phyloP scores from a whole-genome alignment of 1,140 invertebrate species.

The Drosophila micromelanica region DNA sequence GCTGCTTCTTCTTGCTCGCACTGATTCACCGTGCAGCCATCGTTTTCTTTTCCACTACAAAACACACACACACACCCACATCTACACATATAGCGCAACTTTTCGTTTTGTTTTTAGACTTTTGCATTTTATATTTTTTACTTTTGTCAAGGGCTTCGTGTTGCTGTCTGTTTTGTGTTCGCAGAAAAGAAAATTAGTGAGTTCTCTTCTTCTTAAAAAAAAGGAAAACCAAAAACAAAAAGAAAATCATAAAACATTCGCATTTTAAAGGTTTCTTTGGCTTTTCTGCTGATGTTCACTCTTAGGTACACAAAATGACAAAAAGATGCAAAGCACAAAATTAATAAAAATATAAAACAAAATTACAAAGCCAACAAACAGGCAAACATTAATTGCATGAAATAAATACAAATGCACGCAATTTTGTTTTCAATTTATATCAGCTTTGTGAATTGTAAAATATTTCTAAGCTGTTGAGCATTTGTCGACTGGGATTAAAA shows the following conservation, averaged over 20 bases:
- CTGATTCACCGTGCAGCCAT: conserved; percentile 77
- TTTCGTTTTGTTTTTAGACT: conserved; percentile 55
- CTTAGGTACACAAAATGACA: conserved; percentile 68
- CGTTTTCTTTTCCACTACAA: conserved; percentile 76
- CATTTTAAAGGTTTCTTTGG: conserved; percentile 11
- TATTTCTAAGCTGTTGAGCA: background rate
- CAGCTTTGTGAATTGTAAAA: background rate
- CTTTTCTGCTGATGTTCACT: conserved; percentile 33
- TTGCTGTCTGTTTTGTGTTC: conserved; percentile 68
- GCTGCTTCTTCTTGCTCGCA: conserved; percentile 49
- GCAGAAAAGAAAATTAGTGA: conserved; percentile 81
- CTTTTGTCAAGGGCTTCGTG: conserved; percentile 49
- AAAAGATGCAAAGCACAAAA: conserved; percentile 36
- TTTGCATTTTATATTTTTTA: conserved; percentile 43
- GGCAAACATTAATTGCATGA: conserved; percentile 59
- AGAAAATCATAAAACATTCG: conserved; percentile 61
- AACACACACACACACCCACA: conserved; percentile 41
- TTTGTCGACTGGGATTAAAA: background rate
- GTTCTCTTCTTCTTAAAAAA: conserved; percentile 53
- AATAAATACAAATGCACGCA: conserved; percentile 65
- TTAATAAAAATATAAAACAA: background rate
- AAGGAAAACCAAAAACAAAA: conserved; percentile 39
- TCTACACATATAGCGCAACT: conserved; percentile 32
- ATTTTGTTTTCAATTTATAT: conserved; percentile 9
- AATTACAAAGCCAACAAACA: conserved; percentile 32